Evolutionary conservation across 2,888 invertebrate species (phyloP).

Genomic region (Zygogramma bicolorata): DNA sequence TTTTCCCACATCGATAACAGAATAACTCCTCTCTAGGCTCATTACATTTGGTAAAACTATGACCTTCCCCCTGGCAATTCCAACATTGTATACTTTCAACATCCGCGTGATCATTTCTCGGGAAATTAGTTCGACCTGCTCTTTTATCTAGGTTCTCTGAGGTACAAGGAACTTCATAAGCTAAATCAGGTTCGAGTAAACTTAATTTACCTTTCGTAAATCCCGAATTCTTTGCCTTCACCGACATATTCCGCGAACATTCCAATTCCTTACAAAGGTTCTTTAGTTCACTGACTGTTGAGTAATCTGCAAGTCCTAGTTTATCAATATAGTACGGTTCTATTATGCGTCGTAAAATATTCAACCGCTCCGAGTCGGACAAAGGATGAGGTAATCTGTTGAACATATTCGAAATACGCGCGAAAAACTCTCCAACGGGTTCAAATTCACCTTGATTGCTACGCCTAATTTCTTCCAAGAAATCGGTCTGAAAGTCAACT

Average conservation of each 20-base stretch:
- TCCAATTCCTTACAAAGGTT: constrained; percentile 5
- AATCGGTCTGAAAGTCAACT: constrained; percentile 1
- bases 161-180: constrained; percentile 18
- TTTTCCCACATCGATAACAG: constrained; percentile 6
- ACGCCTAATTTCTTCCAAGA: constrained; percentile 1
- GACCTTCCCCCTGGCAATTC: not conserved
- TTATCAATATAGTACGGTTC: constrained; percentile 6
- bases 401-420: constrained; percentile 17
- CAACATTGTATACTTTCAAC: not conserved
- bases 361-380: not conserved
- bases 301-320: constrained; percentile 7
- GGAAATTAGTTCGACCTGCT: too few relatives aligned
- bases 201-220: not conserved
- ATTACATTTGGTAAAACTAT: not conserved
- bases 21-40: not conserved
- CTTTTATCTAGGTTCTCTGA: not conserved
- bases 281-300: not conserved
- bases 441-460: constrained; percentile 8
- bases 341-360: not conserved
- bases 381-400: not conserved
- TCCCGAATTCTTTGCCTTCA: not conserved
- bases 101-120: not conserved
- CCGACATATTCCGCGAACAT: constrained; percentile 3
- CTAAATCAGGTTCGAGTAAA: constrained; percentile 35
- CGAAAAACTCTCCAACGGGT: constrained; percentile 13